Base-by-base conservation (phyloP, 1,140 invertebrate species). In the Plodia interpunctella region DNA sequence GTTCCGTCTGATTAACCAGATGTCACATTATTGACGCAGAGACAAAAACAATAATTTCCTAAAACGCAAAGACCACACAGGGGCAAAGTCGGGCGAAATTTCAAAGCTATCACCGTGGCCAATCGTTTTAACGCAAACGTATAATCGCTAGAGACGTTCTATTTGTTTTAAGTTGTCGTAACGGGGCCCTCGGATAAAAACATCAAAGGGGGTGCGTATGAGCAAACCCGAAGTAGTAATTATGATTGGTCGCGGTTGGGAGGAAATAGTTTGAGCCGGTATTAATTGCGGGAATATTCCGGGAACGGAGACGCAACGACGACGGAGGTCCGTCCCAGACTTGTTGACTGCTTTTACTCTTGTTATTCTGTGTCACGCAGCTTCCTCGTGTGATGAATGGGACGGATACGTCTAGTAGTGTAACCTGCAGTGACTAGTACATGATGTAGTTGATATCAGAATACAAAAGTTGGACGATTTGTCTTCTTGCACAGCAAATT, bases 121-220 rank as follows among this genome's bases (percentile, higher is more conserved):
- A 88, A 88, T 87, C 74, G 77, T 65, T 81, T 87, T 83, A 81
- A 86, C 80, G 78, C 78, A 80, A 75, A 88, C 78, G 75, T 80
- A 78, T 85, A 85, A 85, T 88, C 83, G 79, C 63, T 81, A 62
- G 73, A 71, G 74, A 76, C 80, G 80, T 83, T 77, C 79, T 88
- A 88, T 88, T 88, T 88, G 85, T 88, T 88, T 88, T 83, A 87
- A 87, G 78, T 74, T 76, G 72, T 78, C 80, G 76, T 88, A 83
- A 83, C 83, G 63, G 73, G 78, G 70, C 78, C 80, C 76, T 84
- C 75, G 72, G 78, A 84, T 84, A 85, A 85, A 84, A 85, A 87
- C 82, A 87, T 88, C 85, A 88, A 87, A 88, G 85, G 76, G 85
- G 80, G 77, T 79, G 78, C 70, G 76, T 76, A 77, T 72, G 72